phyloP scores from a whole-genome alignment of 2,888 invertebrate genomes.

The Acanthosepion esculentum region DNA sequence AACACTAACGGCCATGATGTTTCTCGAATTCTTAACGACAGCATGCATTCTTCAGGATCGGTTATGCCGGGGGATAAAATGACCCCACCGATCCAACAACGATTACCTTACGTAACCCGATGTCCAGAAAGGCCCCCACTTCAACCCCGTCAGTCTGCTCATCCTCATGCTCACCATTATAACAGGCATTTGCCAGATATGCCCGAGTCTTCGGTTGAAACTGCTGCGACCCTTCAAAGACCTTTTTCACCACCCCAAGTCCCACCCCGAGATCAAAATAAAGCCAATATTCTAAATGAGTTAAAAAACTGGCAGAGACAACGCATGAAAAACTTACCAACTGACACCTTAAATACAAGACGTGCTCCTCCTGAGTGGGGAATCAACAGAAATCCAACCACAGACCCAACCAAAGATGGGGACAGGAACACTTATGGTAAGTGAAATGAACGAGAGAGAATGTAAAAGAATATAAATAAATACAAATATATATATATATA shows the following conservation, averaged over 20 bases:
- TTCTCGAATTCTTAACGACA: not conserved
- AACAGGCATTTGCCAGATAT: not conserved
- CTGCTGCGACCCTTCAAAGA: conserved; percentile 68
- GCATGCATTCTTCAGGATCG: not conserved
- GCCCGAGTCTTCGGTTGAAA: not conserved
- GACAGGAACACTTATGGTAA: conserved; percentile 44
- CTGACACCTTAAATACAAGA: not conserved
- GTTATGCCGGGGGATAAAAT: not conserved
- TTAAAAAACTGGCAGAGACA: conserved; percentile 69
- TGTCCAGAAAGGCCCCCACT: conserved; percentile 39
- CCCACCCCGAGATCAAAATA: conserved; percentile 63
- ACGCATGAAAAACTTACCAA: conserved; percentile 39
- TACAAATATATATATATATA: not conserved
- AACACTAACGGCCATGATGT: not conserved
- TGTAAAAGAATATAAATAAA: not conserved
- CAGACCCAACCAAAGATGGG: not conserved
- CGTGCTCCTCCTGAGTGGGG: not conserved
- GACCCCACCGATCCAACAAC: conserved; percentile 5
- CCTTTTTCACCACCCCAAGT: conserved; percentile 73
- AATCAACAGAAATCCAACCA: not conserved
- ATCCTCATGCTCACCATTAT: conserved; percentile 24
- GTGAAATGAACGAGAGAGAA: not conserved
- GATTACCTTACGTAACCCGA: conserved; percentile 34
- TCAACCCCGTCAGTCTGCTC: conserved; percentile 37
- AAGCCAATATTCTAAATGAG: conserved; percentile 59